Percentiles rank a stretch among this genome's conserved stretches.
These are phyloP conservation scores for Tadarida brasiliensis DNA, from an alignment of 2,797 vertebrate species.

Conservation along the genomic window DNA sequence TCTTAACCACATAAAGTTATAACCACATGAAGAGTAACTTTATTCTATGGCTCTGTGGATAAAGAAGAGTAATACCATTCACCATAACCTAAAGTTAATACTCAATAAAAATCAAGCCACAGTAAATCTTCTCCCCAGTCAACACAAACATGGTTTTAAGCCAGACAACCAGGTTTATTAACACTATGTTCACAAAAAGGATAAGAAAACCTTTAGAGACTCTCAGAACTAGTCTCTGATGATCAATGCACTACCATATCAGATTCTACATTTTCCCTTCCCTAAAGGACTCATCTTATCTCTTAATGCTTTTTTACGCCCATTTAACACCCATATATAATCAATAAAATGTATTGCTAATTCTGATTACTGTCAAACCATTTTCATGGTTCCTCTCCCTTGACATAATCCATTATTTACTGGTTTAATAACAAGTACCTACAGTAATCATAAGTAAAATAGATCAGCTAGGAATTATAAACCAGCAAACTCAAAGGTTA, in stretches of 20 bases:
- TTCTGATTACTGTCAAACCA: not conserved
- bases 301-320: not conserved
- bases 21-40: not conserved
- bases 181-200: not conserved
- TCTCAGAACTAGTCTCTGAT: not conserved
- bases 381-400: not conserved
- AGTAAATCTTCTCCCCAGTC: not conserved
- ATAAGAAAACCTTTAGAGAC: not conserved
- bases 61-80: not conserved
- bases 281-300: not conserved
- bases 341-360: not conserved
- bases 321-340: not conserved
- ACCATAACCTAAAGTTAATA: not conserved
- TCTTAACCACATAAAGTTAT: not conserved
- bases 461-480: constrained; percentile 30
- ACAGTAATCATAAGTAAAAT: constrained; percentile 15
- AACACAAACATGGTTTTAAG: constrained; percentile 25
- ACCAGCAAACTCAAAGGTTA: not conserved
- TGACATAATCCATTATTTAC: not conserved
- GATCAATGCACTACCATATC: not conserved
- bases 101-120: constrained; percentile 34
- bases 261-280: not conserved
- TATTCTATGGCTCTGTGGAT: not conserved
- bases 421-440: constrained; percentile 41
- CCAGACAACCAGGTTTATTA: not conserved